Percentiles rank a stretch among this genome's conserved stretches.
Evolutionary conservation across 2,797 vertebrate genomes (phyloP).

Genomic region (Hylomyscus alleni): DNA sequence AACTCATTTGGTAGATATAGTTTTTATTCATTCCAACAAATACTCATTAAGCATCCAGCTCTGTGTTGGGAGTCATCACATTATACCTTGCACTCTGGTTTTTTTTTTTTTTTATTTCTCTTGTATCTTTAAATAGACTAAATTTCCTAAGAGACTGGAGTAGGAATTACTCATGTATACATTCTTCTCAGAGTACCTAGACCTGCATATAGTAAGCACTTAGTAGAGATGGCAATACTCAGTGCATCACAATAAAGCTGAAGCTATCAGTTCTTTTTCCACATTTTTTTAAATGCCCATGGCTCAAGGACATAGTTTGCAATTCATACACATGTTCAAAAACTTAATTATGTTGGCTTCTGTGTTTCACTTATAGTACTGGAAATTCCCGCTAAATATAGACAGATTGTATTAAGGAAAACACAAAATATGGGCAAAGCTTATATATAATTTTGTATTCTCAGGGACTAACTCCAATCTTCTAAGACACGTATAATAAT

Average conservation of each 20-base stretch:
- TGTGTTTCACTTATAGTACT: conserved; percentile 18
- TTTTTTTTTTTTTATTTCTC: neutral
- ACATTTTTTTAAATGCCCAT: neutral
- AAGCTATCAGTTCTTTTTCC: neutral
- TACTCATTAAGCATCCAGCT: neutral
- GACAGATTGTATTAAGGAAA: conserved; percentile 66
- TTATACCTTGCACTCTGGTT: neutral
- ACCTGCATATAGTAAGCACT: neutral
- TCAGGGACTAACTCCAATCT: conserved; percentile 61
- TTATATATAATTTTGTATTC: conserved; percentile 15
- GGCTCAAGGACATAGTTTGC: conserved; percentile 7
- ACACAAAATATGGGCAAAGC: neutral
- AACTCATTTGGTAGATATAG: conserved; percentile 35
- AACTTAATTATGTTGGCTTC: neutral
- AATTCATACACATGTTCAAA: neutral
- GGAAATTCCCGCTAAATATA: conserved; percentile 62
- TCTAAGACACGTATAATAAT: conserved; percentile 39
- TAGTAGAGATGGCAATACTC: neutral
- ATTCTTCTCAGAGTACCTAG: neutral
- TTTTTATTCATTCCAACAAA: conserved; percentile 39
- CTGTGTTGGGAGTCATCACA: neutral
- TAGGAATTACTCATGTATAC: neutral
- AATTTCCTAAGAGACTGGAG: neutral
- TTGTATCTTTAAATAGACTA: neutral
- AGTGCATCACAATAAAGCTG: neutral